Base-by-base conservation (phyloP, 2,888 invertebrate species). In the Cephus pulcher region DNA sequence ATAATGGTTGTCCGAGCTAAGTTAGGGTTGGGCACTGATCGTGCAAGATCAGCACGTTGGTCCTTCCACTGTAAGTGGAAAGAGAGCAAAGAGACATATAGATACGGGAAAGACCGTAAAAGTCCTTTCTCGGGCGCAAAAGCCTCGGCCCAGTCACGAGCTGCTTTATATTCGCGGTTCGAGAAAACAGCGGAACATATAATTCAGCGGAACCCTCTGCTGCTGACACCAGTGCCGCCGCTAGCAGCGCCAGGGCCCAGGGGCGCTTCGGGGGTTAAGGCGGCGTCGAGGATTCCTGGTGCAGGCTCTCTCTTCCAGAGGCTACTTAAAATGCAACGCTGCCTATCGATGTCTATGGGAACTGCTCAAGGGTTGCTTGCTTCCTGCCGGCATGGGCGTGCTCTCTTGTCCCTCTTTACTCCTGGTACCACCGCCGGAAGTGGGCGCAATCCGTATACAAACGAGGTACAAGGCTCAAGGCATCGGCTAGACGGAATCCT, bases 401-500 rank as follows among this genome's bases (percentile, higher is more conserved):
- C 33, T 71, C 12, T 12, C 15, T 71, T 1, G 71, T 32, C 32
- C 56, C 71, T 71, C 12, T 71, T 71, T 71, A 12, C 15, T 71
- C 71, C 56, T 56, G 71, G 34, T 15, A 71, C 71, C 32, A 12
- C 9, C 33, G 15, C 71, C 33, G 34, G 33, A 34, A 71, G 71
- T 32, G 32, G 71, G 71, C 33, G 71, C 71, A 32, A 32, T 71
- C 71, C 80, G 82, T 81, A 82, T 81, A 80, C 80, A 81, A 81
- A 80, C 80, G 78, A 82, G 81, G 80, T 75, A 79, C 80, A 76
- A 82, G 80, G 79, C 78, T 79, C 80, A 23, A 23, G 83, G 83
- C 84, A 80, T 82, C 84, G 82, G 80, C 83, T 82, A 84, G 83
- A 83, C 82, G 81, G 78, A 82, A 81, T 82, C 76, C 80, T 73